These are phyloP conservation scores for Solea senegalensis DNA, from an alignment of 2,113 vertebrate genomes.

Conservation along the genomic window DNA sequence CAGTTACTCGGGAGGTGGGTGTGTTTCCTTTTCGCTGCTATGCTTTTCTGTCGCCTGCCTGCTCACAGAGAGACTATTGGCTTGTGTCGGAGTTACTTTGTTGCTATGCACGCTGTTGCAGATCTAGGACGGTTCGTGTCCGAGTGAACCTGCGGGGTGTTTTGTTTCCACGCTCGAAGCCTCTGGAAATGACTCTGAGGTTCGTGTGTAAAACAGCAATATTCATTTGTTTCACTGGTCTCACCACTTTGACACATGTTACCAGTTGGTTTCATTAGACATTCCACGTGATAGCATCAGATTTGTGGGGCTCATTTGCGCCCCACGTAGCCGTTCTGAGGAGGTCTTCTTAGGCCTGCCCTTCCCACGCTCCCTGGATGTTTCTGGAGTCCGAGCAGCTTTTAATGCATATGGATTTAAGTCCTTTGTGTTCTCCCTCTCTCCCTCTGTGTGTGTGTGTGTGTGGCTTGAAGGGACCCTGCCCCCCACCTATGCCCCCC, in stretches of 20 bases:
- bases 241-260: neutral
- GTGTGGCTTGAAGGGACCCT: conserved; percentile 45
- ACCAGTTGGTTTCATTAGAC: neutral
- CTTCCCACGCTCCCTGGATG: conserved; percentile 30
- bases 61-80: conserved; percentile 46
- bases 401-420: conserved; percentile 56
- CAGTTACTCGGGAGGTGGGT: conserved; percentile 46
- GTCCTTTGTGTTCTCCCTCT: conserved; percentile 69
- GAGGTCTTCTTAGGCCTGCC: conserved; percentile 7
- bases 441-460: neutral
- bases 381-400: conserved; percentile 32
- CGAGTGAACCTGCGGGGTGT: conserved; percentile 56
- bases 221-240: neutral
- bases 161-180: conserved; percentile 15
- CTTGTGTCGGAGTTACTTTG: conserved; percentile 61
- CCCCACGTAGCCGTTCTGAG: conserved; percentile 12
- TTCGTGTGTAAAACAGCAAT: neutral
- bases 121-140: conserved; percentile 10
- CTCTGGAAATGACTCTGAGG: neutral
- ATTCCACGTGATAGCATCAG: conserved; percentile 29
- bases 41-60: neutral
- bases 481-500: conserved; percentile 41
- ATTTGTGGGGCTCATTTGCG: neutral
- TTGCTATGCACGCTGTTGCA: conserved; percentile 66
- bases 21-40: neutral